Evolutionary conservation across 2,113 vertebrate species (phyloP), one percentile per base, ranked within the genome.

Genomic region (Triplophysa dalaica): DNA sequence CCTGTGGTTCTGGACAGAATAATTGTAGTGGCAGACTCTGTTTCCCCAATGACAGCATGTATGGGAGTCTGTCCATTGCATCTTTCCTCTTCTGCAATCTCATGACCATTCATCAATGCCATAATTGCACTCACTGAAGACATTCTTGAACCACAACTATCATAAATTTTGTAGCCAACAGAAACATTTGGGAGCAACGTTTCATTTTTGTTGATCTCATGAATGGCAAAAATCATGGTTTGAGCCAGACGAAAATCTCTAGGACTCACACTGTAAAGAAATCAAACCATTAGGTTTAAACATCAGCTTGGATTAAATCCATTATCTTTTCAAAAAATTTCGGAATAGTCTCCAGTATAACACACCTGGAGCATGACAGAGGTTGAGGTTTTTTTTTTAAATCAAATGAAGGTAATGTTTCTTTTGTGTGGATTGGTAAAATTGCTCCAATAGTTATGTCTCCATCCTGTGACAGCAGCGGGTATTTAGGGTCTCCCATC

Each of bases 141-240:
- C 45, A 91, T 75, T 7, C 90, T 91, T n/a, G 90, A 91, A 12
- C 87, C 89, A 84, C 93, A 94, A 56, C 88, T 92, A 83, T 93
- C 93, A 81, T 92, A 93, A 81, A 94, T 91, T 56, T 86, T 87
- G 76, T 93, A 94, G 43, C 92, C 92, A 12, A 94, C 75, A 17
- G 88, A 86, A 41, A 92, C 68, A 78, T 91, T 89, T 1, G 89
- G 89, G 56, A 93, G 91, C 81, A 92, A 78, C 17, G 1, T 52
- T 16, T 52, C 50, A 52, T 52, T 52, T 17, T 14, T 17, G 50
- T 52, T 52, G 14, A 93, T 92, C 87, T 93, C 92, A 38, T 91
- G 85, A 24, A 93, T 91, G 24, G 91, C 90, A 83, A 92, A 93
- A 33, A 92, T 89, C 91, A 93, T 90, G 0, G 88, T 89, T 66